Percentiles rank a stretch among this genome's conserved stretches.
phyloP scores from a whole-genome alignment of 2,113 vertebrate species.

The Dipodomys spectabilis region DNA sequence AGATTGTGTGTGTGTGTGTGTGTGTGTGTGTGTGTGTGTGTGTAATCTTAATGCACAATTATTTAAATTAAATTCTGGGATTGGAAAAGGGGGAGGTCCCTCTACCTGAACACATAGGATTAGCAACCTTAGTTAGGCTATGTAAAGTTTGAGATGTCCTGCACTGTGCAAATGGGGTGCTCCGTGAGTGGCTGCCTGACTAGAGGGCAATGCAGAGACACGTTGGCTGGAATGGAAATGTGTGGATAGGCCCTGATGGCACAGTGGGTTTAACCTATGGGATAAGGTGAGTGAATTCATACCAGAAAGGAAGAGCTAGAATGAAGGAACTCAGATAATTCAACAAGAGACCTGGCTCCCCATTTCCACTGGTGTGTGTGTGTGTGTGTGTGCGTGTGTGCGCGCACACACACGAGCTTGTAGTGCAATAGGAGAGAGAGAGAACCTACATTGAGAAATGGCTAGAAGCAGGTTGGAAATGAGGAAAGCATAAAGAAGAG shows the following conservation, averaged over 20 bases:
- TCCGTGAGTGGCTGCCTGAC: background rate
- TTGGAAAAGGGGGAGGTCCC: background rate
- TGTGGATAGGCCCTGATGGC: background rate
- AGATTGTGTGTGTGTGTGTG: background rate
- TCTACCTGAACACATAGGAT: background rate
- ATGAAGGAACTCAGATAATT: background rate
- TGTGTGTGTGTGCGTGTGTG: background rate
- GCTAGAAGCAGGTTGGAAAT: background rate
- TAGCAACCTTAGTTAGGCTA: too few relatives aligned
- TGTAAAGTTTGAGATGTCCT: background rate
- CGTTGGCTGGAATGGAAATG: background rate
- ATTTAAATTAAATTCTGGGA: background rate
- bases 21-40: too few relatives aligned
- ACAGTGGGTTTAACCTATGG: too few relatives aligned
- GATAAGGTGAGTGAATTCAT: too few relatives aligned
- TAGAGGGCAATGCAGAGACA: background rate
- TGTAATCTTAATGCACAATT: too few relatives aligned
- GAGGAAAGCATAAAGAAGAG: background rate
- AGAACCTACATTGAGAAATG: fast-evolving
- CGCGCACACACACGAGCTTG: background rate
- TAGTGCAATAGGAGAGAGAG: background rate
- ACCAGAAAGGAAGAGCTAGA: background rate
- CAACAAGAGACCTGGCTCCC: background rate
- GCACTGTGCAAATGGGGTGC: too few relatives aligned
- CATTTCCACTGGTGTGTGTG: background rate